phyloP scores from a whole-genome alignment of 2,797 vertebrate genomes.

The Molossus molossus region DNA sequence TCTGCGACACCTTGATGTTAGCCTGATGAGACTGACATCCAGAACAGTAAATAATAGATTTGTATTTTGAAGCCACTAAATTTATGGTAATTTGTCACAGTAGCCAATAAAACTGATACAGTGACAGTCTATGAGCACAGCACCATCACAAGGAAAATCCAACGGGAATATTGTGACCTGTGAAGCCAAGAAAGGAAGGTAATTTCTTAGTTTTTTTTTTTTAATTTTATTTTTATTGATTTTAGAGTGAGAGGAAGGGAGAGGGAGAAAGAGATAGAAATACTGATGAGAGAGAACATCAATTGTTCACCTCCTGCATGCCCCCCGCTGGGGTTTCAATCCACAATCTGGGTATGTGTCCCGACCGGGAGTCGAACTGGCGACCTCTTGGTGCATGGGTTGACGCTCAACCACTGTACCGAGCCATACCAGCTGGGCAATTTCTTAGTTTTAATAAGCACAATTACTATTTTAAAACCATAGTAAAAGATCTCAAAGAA shows the following conservation, averaged over 20 bases:
- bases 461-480: conserved; percentile 52
- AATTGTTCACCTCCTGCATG: too few species aligned
- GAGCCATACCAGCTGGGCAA: too few species aligned
- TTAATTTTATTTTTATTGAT: too few species aligned
- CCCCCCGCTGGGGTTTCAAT: too few species aligned
- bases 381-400: too few species aligned
- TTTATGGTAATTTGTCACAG: conserved; percentile 35
- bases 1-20: conserved; percentile 29
- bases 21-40: background rate
- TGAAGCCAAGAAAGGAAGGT: background rate
- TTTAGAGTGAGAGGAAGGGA: too few species aligned
- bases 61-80: conserved; percentile 46
- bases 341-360: too few species aligned
- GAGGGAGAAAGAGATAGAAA: too few species aligned
- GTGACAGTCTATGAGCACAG: background rate
- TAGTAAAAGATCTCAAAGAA: background rate
- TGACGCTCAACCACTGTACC: too few species aligned
- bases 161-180: background rate
- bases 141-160: background rate
- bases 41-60: background rate
- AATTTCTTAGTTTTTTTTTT: conserved; percentile 1
- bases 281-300: too few species aligned
- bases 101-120: conserved; percentile 40
- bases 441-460: conserved; percentile 34
- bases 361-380: too few species aligned